These are phyloP conservation scores for Acanthosepion pharaonis DNA, from an alignment of 2,888 invertebrate genomes.

Conservation along the genomic window DNA sequence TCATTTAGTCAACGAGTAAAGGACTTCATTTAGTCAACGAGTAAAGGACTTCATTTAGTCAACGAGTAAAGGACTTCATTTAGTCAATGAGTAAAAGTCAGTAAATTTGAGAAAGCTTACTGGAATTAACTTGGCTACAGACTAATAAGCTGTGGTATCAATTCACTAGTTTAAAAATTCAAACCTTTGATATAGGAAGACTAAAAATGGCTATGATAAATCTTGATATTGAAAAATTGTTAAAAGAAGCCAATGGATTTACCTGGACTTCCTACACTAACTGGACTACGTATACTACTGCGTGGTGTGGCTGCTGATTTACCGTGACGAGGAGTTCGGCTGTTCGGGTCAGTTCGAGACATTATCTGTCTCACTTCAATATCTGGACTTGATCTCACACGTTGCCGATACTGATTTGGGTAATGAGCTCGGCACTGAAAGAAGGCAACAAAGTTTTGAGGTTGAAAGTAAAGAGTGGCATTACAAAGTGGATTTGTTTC, in stretches of 20 bases:
- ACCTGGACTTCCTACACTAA: slow-evolving; percentile 64
- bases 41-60: too few species aligned
- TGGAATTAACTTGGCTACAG: too few species aligned
- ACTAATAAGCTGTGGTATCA: too few species aligned
- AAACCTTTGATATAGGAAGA: too few species aligned
- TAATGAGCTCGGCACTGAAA: slow-evolving; percentile 69
- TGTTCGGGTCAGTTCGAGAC: slow-evolving; percentile 61
- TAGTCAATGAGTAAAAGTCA: too few species aligned
- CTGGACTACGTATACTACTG: slow-evolving; percentile 58
- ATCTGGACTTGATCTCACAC: slow-evolving; percentile 67
- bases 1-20: too few species aligned
- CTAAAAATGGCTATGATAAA: too few species aligned
- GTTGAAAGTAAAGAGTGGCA: background rate
- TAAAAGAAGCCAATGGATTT: background rate
- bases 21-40: too few species aligned
- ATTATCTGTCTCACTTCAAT: slow-evolving; percentile 71
- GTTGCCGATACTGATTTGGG: slow-evolving; percentile 69
- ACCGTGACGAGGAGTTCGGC: slow-evolving; percentile 54
- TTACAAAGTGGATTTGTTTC: background rate
- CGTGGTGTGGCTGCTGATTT: slow-evolving; percentile 51
- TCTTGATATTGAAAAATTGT: background rate
- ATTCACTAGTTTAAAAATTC: too few species aligned
- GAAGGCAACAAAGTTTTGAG: background rate
- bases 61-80: too few species aligned
- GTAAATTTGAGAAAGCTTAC: too few species aligned